phyloP scores from a whole-genome alignment of 2,888 invertebrate species.

The Campoplex capitator region DNA sequence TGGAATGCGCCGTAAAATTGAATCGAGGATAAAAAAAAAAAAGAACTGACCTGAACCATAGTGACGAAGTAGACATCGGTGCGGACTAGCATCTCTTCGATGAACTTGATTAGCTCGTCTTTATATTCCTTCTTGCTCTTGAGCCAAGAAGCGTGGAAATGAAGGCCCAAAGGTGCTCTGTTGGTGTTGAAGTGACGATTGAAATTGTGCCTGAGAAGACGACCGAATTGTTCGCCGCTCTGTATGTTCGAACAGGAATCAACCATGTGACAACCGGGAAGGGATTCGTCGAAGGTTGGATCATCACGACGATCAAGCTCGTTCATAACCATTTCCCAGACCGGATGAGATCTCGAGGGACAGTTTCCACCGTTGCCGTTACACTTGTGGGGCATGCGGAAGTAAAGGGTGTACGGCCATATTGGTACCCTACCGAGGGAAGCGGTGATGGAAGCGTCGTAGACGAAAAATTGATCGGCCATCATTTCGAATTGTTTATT shows the following conservation, averaged over 20 bases:
- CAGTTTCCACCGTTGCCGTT: constrained; percentile 97
- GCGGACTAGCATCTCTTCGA: constrained; percentile 95
- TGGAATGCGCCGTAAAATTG: no score
- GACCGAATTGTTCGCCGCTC: constrained; percentile 94
- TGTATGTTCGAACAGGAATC: constrained; percentile 97
- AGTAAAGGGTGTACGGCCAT: constrained; percentile 99
- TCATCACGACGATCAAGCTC: constrained; percentile 97
- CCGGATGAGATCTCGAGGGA: constrained; percentile 95
- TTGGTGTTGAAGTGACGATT: constrained; percentile 97
- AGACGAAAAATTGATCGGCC: constrained; percentile 97
- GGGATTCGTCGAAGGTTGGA: constrained; percentile 96
- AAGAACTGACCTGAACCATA: constrained; percentile 88
- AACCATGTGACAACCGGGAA: constrained; percentile 97
- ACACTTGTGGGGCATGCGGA: constrained; percentile 98
- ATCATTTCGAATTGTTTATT: constrained; percentile 99
- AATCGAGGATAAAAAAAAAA: background rate
- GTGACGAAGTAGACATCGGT: constrained; percentile 97
- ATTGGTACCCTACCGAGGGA: constrained; percentile 95
- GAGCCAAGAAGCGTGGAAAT: constrained; percentile 98
- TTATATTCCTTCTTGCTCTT: constrained; percentile 97
- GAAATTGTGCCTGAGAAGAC: constrained; percentile 96
- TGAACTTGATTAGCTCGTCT: constrained; percentile 96
- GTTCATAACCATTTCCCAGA: constrained; percentile 99
- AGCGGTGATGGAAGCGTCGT: constrained; percentile 97
- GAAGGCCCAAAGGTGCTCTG: constrained; percentile 95